These are phyloP conservation scores for Ciona savignyi DNA, from an alignment of 23 tunicate species.

Conservation along the genomic window DNA sequence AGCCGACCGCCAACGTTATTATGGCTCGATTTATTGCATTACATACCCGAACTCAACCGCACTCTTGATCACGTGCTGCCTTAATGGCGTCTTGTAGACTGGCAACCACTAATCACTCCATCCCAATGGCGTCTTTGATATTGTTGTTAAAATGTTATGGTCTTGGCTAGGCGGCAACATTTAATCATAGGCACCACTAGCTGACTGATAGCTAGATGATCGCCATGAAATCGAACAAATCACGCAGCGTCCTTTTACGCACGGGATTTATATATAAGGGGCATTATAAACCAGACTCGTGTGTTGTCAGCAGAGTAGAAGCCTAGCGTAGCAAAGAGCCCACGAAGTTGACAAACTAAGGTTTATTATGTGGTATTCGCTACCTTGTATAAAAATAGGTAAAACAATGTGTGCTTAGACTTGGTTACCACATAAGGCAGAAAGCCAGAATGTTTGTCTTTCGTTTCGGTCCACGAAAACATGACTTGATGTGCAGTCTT, in stretches of 20 bases:
- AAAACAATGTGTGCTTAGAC: too few species aligned
- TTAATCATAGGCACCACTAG: neutral
- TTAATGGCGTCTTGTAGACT: neutral
- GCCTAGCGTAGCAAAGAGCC: too few species aligned
- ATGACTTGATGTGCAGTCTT: too few species aligned
- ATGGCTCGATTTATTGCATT: neutral
- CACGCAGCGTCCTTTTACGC: neutral
- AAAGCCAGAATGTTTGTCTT: too few species aligned
- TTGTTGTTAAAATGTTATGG: neutral
- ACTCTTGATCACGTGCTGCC: neutral
- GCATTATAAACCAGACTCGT: too few species aligned
- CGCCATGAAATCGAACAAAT: neutral
- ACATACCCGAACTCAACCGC: conserved; percentile 1
- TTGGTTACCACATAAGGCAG: too few species aligned
- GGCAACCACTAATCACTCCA: conserved; percentile 1
- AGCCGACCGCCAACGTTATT: neutral
- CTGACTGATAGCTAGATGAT: neutral
- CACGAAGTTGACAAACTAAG: too few species aligned
- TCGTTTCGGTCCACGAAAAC: too few species aligned
- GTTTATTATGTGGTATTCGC: too few species aligned
- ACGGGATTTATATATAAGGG: too few species aligned
- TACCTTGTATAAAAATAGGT: too few species aligned
- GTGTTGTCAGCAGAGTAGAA: too few species aligned
- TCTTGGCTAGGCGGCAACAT: neutral
- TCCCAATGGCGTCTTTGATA: conserved; percentile 1